These are phyloP conservation scores for Chromoteleia sp. DNA, from an alignment of 2,888 invertebrate species.

Conservation along the genomic window DNA sequence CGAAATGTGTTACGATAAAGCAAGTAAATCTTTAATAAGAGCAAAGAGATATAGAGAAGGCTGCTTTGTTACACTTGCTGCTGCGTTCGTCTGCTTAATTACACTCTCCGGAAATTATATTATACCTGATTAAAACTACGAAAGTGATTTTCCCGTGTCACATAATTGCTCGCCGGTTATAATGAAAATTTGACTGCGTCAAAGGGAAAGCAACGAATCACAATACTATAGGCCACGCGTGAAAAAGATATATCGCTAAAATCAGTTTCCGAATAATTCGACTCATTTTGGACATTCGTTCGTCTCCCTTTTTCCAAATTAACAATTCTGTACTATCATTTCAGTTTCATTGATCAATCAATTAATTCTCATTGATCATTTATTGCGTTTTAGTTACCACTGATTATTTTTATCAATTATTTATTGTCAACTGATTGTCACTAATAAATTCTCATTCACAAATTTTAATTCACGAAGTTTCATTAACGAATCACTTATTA, in stretches of 20 bases:
- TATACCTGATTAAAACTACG: slow-evolving; percentile 76
- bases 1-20: slow-evolving; percentile 43
- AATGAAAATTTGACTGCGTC: slow-evolving; percentile 51
- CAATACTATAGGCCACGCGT: neutral
- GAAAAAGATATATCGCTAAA: neutral
- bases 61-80: slow-evolving; percentile 51
- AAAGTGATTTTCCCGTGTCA: slow-evolving; percentile 71
- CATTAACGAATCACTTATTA: no score
- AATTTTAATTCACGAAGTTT: no score
- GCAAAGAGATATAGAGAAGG: slow-evolving; percentile 32
- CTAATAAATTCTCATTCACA: no score
- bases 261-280: slow-evolving; percentile 35
- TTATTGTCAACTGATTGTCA: no score
- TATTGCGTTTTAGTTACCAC: no score
- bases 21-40: slow-evolving; percentile 52
- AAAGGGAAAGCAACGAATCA: slow-evolving; percentile 35
- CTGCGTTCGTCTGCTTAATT: slow-evolving; percentile 70
- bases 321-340: no score
- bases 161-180: slow-evolving; percentile 52
- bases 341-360: no score
- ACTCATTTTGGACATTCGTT: neutral
- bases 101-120: slow-evolving; percentile 73
- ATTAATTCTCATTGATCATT: no score
- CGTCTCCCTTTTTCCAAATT: no score
- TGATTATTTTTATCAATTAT: no score